Evolutionary conservation across 2,888 invertebrate species (phyloP).

Genomic region (Eurois occulta): DNA sequence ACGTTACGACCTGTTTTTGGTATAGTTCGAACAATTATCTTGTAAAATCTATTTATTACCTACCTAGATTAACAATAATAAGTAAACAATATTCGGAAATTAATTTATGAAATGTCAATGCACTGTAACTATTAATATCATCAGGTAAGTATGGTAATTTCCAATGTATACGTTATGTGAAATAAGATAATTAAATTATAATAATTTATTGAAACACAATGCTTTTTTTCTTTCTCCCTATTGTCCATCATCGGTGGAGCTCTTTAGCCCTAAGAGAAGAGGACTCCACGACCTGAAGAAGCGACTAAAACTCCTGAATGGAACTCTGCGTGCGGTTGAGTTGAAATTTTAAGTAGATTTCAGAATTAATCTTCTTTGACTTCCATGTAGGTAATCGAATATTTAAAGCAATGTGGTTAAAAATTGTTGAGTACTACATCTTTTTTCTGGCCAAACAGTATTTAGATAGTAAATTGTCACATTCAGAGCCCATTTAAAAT

Average conservation of each 20-base stretch:
- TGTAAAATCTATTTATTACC: neutral
- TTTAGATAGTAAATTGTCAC: neutral
- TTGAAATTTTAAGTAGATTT: neutral
- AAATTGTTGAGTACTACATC: neutral
- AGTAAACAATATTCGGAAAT: neutral
- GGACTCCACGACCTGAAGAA: too few species aligned
- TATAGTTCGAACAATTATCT: neutral
- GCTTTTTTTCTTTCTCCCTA: neutral
- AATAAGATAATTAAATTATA: conserved; percentile 50
- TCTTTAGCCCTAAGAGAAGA: too few species aligned
- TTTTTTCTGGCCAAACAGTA: neutral
- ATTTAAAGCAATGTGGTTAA: neutral
- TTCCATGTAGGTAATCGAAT: neutral
- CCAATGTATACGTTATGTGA: neutral
- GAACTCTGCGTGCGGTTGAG: neutral
- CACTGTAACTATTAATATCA: neutral
- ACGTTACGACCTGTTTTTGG: neutral
- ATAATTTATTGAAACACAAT: conserved; percentile 52
- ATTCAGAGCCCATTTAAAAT: neutral
- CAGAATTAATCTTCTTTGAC: too few species aligned
- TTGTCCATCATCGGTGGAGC: neutral
- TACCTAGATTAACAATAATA: neutral
- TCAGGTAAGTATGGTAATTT: conserved; percentile 7
- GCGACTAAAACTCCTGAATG: neutral
- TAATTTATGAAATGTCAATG: neutral